Evolutionary conservation across 2,113 vertebrate genomes (phyloP).

Genomic region (Cygnus buccinator): DNA sequence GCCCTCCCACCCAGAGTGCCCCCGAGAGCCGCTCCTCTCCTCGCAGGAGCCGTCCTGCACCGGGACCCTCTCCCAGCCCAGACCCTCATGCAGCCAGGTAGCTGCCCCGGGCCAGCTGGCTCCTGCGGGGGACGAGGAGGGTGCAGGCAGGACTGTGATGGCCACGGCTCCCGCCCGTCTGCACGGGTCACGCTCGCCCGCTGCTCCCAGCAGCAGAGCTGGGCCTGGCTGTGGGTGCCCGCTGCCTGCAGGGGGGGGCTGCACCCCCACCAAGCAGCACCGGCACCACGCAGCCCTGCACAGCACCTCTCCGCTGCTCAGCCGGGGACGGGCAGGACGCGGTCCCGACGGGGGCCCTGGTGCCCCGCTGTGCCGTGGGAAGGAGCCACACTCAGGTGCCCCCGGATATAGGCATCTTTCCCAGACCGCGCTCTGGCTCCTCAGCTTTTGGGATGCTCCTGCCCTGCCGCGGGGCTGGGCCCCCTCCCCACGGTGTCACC

Average conservation of each 20-base stretch:
- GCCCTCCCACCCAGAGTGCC: neutral
- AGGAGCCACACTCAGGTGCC: neutral
- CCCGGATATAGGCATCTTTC: neutral
- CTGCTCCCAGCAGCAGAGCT: neutral
- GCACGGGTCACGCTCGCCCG: neutral
- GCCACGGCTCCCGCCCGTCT: neutral
- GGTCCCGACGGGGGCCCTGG: rapidly evolving
- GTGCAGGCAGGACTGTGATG: neutral
- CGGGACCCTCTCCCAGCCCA: neutral
- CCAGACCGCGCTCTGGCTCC: rapidly evolving
- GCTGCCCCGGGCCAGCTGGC: neutral
- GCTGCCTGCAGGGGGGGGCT: neutral
- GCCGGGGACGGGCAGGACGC: neutral
- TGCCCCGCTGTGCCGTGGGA: neutral
- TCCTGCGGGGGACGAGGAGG: neutral
- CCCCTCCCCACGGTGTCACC: rapidly evolving
- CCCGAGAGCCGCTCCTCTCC: neutral
- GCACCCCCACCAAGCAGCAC: rapidly evolving
- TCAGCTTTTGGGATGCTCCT: neutral
- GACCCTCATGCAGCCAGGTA: neutral
- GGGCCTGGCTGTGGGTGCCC: rapidly evolving
- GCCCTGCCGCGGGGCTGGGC: rapidly evolving
- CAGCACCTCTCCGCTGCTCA: neutral
- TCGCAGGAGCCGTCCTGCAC: too few relatives aligned
- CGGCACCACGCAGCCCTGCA: rapidly evolving